Evolutionary conservation across 2,888 invertebrate genomes (phyloP).

Genomic region (Phortica magna): DNA sequence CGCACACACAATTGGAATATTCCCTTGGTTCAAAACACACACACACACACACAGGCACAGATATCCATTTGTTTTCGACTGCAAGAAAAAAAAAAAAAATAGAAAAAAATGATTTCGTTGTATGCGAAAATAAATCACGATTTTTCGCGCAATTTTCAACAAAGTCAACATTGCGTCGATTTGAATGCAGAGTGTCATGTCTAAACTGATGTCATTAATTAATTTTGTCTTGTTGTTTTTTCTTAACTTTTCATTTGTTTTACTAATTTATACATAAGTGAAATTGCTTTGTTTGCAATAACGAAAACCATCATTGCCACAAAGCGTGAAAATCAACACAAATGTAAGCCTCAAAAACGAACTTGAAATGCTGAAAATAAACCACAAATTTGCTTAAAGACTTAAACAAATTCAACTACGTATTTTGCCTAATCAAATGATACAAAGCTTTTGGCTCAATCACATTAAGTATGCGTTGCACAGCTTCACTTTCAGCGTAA

Average conservation of each 20-base stretch:
- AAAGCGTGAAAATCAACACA: too few relatives aligned
- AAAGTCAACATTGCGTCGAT: conserved; percentile 22
- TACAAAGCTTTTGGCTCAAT: too few relatives aligned
- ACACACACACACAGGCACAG: background rate
- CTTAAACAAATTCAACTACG: too few relatives aligned
- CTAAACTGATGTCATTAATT: conserved; percentile 20
- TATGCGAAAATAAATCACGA: background rate
- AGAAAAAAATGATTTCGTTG: conserved; percentile 3
- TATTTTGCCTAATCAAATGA: too few relatives aligned
- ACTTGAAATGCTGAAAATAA: too few relatives aligned
- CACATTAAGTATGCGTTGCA: too few relatives aligned
- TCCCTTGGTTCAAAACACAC: background rate
- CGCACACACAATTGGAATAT: background rate
- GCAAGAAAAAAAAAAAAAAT: background rate
- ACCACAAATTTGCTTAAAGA: too few relatives aligned
- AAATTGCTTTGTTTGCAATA: background rate
- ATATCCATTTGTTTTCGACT: background rate
- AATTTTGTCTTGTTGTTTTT: conserved; percentile 9
- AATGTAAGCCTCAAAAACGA: too few relatives aligned
- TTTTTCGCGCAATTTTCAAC: conserved; percentile 25
- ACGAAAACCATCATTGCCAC: background rate
- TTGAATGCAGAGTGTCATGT: background rate
- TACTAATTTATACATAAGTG: background rate
- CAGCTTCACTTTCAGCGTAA: too few relatives aligned
- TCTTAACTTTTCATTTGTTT: background rate